Conservation (phyloP, 2,888 invertebrate species). For the Sisyra terminalis region DNA sequence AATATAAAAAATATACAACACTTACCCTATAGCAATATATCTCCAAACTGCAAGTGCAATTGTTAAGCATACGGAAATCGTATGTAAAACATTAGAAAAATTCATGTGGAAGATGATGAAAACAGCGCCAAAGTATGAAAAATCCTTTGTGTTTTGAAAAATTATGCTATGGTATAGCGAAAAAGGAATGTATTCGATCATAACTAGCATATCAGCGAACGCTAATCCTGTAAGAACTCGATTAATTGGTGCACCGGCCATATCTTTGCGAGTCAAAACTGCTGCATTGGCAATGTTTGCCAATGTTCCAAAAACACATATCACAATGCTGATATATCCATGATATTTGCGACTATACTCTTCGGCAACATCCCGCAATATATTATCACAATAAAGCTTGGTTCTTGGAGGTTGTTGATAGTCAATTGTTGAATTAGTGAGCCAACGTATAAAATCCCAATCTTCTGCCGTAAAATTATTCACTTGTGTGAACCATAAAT, state of each 20-base stretch:
- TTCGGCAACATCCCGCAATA: constrained; percentile 37
- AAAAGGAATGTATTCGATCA: constrained; percentile 72
- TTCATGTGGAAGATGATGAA: constrained; percentile 67
- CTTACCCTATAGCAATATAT: constrained; percentile 68
- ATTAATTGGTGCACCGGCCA: constrained; percentile 73
- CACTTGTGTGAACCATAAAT: no score
- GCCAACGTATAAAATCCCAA: no score
- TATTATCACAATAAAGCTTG: constrained; percentile 36
- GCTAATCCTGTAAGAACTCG: constrained; percentile 71
- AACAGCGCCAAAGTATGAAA: constrained; percentile 55
- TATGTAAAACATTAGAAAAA: constrained; percentile 65
- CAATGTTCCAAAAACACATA: constrained; percentile 74
- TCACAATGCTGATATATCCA: constrained; percentile 66
- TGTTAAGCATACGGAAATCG: constrained; percentile 68
- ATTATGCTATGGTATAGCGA: constrained; percentile 50
- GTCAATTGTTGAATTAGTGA: no score
- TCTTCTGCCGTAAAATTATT: no score
- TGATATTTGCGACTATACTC: constrained; percentile 53
- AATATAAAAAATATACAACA: constrained; percentile 11
- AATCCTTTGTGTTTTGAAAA: constrained; percentile 42
- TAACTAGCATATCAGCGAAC: constrained; percentile 77
- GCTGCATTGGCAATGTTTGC: constrained; percentile 78
- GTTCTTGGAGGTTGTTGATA: no score
- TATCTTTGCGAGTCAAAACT: constrained; percentile 66
- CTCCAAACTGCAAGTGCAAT: constrained; percentile 73